Evolutionary conservation across 2,113 vertebrate species (phyloP).

Genomic region (Oreochromis tanganicae): DNA sequence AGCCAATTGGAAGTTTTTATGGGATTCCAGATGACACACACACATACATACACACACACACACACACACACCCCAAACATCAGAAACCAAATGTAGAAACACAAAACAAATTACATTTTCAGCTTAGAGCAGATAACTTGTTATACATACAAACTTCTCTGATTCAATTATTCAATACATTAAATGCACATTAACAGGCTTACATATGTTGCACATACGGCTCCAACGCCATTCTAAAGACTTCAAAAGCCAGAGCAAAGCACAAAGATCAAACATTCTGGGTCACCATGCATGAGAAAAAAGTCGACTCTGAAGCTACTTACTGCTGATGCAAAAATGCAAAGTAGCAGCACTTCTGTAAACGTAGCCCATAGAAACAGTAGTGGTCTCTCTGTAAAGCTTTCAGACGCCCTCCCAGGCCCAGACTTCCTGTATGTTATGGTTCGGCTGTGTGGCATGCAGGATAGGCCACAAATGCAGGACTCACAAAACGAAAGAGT

Average conservation of each 20-base stretch:
- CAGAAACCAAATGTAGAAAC: background rate
- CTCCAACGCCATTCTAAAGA: background rate
- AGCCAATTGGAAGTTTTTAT: background rate
- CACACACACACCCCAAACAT: background rate
- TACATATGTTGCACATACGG: background rate
- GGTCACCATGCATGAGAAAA: background rate
- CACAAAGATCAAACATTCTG: background rate
- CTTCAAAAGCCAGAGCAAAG: background rate
- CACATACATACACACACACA: background rate
- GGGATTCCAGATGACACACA: background rate
- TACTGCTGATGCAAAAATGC: background rate
- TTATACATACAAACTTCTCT: background rate
- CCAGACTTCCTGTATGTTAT: background rate
- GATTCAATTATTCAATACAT: background rate
- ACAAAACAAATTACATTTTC: background rate
- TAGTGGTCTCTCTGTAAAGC: background rate
- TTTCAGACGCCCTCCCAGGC: background rate
- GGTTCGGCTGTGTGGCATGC: background rate
- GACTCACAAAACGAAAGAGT: background rate
- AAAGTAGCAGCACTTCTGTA: background rate
- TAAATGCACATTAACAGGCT: background rate
- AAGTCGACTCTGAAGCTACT: background rate
- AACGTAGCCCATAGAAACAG: background rate
- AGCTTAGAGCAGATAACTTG: background rate
- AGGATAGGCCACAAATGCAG: background rate